A percentile compares a stretch with the other conserved stretches of the same genome.
Evolutionary conservation across 2,888 invertebrate species (phyloP).

Genomic region (Heliconius erato): DNA sequence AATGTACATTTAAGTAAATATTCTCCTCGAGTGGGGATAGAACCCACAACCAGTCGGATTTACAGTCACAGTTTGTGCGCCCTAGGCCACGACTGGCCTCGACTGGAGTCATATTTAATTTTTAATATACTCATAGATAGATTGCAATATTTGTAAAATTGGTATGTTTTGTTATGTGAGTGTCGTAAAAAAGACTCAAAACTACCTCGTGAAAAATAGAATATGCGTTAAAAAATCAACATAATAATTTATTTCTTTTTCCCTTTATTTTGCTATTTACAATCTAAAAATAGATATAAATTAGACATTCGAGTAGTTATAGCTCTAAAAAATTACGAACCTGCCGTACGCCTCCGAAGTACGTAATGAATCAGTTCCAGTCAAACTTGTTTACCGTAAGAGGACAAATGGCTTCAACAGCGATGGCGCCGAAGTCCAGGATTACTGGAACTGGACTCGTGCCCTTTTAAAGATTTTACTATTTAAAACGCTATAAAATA

Average conservation of each 20-base stretch:
- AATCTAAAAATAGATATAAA: not conserved
- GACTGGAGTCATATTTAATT: too few species aligned
- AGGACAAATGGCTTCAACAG: conserved; percentile 65
- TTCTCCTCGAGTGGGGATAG: too few species aligned
- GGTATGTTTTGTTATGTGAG: too few species aligned
- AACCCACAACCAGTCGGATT: too few species aligned
- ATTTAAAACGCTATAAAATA: not conserved
- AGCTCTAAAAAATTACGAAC: conserved; percentile 1
- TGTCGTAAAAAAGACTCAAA: too few species aligned
- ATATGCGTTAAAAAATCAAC: too few species aligned
- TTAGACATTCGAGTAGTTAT: not conserved
- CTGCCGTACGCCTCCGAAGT: conserved; percentile 53
- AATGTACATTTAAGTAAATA: too few species aligned
- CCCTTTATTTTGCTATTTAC: not conserved
- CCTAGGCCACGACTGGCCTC: too few species aligned
- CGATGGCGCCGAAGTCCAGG: conserved; percentile 57
- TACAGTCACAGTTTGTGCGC: too few species aligned
- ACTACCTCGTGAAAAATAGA: too few species aligned
- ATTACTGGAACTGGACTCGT: conserved; percentile 52
- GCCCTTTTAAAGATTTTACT: conserved; percentile 51
- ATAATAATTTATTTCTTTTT: not conserved
- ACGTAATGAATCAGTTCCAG: conserved; percentile 69
- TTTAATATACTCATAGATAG: too few species aligned
- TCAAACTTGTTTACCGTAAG: conserved; percentile 70
- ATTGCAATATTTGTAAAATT: too few species aligned